Evolutionary conservation across 2,888 invertebrate genomes (phyloP).

Genomic region (Atethmia centrago): DNA sequence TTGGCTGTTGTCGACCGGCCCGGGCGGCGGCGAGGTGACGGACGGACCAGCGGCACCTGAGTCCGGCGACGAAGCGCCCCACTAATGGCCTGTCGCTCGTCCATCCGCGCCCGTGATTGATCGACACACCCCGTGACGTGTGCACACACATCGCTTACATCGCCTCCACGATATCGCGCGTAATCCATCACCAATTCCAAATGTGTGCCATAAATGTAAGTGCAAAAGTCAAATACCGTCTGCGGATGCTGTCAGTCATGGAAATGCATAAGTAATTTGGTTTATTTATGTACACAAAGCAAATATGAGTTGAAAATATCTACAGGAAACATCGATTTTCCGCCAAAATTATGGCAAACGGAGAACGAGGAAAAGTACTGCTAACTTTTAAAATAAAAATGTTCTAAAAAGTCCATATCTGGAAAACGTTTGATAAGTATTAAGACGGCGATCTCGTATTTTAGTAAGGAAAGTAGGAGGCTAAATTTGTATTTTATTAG

Average conservation of each 20-base stretch:
- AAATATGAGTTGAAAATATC: constrained; percentile 5
- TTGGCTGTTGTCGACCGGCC: constrained; percentile 62
- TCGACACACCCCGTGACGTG: constrained; percentile 85
- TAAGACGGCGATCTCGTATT: constrained; percentile 72
- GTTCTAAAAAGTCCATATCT: constrained; percentile 70
- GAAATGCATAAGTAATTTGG: background rate
- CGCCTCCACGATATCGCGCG: constrained; percentile 79
- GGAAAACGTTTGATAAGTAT: constrained; percentile 70
- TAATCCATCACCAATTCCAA: constrained; percentile 85
- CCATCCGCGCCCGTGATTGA: constrained; percentile 88
- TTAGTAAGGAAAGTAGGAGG: constrained; percentile 71
- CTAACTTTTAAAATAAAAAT: constrained; percentile 71
- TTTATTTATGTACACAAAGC: constrained; percentile 1
- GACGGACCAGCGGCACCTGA: constrained; percentile 78
- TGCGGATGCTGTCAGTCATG: constrained; percentile 5
- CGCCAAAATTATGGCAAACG: constrained; percentile 40
- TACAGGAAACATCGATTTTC: constrained; percentile 32
- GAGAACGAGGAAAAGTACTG: constrained; percentile 50
- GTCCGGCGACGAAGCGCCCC: constrained; percentile 78
- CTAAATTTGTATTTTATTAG: constrained; percentile 77
- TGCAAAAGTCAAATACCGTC: constrained; percentile 52
- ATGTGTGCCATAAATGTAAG: constrained; percentile 71
- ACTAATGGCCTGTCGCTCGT: constrained; percentile 89
- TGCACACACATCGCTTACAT: constrained; percentile 83
- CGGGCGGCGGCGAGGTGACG: constrained; percentile 63